phyloP scores from a whole-genome alignment of 2,888 invertebrate species.

The Labia minor region DNA sequence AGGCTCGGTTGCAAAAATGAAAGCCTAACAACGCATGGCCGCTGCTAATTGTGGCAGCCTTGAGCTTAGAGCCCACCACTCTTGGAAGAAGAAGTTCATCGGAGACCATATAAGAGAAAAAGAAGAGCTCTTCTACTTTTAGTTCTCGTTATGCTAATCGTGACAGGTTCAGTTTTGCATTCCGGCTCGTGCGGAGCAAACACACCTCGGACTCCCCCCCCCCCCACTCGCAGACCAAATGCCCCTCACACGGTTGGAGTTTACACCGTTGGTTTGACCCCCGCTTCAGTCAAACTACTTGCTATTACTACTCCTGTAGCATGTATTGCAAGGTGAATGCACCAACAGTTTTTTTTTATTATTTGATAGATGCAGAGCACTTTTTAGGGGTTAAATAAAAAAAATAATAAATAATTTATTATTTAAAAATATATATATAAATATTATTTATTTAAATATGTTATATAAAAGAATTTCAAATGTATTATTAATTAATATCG shows the following conservation, averaged over 20 bases:
- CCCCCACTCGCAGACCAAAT: background rate
- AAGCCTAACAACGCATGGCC: too few species aligned
- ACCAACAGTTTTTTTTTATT: background rate
- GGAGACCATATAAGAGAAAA: conserved; percentile 3
- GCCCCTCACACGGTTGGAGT: background rate
- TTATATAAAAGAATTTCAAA: too few species aligned
- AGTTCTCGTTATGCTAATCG: conserved; percentile 13
- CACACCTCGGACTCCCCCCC: background rate
- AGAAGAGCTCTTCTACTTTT: background rate
- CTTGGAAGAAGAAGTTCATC: background rate
- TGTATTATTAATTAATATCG: too few species aligned
- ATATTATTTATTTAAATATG: too few species aligned
- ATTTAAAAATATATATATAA: too few species aligned
- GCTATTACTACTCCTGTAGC: background rate
- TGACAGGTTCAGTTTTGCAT: conserved; percentile 13
- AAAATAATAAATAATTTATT: too few species aligned
- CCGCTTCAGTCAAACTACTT: background rate
- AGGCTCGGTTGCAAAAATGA: too few species aligned
- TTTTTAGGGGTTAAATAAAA: too few species aligned
- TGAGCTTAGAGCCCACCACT: too few species aligned
- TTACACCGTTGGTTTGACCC: conserved; percentile 8
- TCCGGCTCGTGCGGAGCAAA: background rate
- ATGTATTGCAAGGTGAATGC: background rate
- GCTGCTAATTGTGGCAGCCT: conserved; percentile 5
- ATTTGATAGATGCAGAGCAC: background rate